Base-by-base conservation (phyloP, 2,797 vertebrate genomes). In the Acanthurus leucopareius region DNA sequence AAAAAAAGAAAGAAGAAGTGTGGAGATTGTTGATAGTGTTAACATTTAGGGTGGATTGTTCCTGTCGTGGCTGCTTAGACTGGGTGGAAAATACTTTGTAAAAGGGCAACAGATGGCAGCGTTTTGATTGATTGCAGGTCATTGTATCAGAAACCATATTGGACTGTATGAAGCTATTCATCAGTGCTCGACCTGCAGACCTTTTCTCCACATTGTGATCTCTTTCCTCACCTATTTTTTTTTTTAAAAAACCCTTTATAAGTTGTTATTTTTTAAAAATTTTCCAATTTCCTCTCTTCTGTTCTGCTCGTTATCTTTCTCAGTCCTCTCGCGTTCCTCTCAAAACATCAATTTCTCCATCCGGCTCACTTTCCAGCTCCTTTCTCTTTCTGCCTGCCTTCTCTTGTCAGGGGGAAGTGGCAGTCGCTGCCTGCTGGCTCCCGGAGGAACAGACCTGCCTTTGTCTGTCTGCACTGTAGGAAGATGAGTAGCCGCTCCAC, bases 381-480 rank as follows among this genome's bases (percentile, higher is more conserved):
- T 44, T 35, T 25, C 25, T 61, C 60, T 71, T 40, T 56, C 62
- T 16, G 70, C 71, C 67, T 72, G 74, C 65, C 63, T 81, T 73
- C 79, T 80, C 72, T 57, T 57, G 80, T 67, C 82, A 85, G 25
- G 79, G 79, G 88, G 84, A 90, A 89, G 86, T 88, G 82, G 82
- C 74, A 57, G 79, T 60, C 65, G 60, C 68, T 76, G 88, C 82
- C 84, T 78, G 86, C 84, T 72, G 82, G 69, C 84, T 85, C 83
- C 80, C 88, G 73, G 74, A 92, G 88, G 89, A 94, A 94, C 92
- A 91, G 83, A 81, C 86, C 80, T 72, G 83, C 73, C 92, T 90
- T 95, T 94, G 93, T 95, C 83, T 77, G 79, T 70, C 83, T 67
- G 80, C 75, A 85, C 84, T 85, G 85, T 81, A 84, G 83, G 86